Conservation (phyloP, 2,888 invertebrate genomes). For the Eilema depressum region DNA sequence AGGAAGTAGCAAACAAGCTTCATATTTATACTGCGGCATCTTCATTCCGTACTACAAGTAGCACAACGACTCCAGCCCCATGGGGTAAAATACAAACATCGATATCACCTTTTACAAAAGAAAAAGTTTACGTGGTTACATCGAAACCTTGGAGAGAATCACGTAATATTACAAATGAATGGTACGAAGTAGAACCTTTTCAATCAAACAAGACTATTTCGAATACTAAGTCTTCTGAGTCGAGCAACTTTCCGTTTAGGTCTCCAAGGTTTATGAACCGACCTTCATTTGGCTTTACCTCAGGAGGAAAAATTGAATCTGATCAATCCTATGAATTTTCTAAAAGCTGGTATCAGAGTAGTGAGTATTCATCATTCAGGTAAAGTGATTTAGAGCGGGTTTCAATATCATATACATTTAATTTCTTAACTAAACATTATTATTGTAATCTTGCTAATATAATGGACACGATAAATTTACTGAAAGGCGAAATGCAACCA, state of each 20-base stretch:
- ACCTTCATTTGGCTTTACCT: constrained; percentile 84
- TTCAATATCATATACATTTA: background rate
- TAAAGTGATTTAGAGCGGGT: background rate
- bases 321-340: constrained; percentile 77
- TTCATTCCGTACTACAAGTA: constrained; percentile 71
- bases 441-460: too few relatives aligned
- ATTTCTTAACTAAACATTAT: background rate
- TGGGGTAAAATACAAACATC: constrained; percentile 91
- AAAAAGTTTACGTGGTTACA: constrained; percentile 94
- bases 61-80: constrained; percentile 78
- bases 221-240: constrained; percentile 61
- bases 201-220: constrained; percentile 70
- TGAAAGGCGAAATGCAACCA: too few relatives aligned
- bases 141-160: constrained; percentile 88
- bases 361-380: constrained; percentile 64
- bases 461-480: too few relatives aligned
- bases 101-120: constrained; percentile 92
- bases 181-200: constrained; percentile 67
- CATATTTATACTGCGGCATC: constrained; percentile 80
- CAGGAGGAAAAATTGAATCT: constrained; percentile 69
- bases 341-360: constrained; percentile 81
- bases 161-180: constrained; percentile 63
- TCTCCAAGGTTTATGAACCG: constrained; percentile 86
- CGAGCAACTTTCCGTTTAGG: constrained; percentile 73
- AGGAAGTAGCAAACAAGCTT: constrained; percentile 67